Percentiles rank a stretch among this genome's conserved stretches.
Evolutionary conservation across 2,113 vertebrate species (phyloP).

Genomic region (Carassius auratus): DNA sequence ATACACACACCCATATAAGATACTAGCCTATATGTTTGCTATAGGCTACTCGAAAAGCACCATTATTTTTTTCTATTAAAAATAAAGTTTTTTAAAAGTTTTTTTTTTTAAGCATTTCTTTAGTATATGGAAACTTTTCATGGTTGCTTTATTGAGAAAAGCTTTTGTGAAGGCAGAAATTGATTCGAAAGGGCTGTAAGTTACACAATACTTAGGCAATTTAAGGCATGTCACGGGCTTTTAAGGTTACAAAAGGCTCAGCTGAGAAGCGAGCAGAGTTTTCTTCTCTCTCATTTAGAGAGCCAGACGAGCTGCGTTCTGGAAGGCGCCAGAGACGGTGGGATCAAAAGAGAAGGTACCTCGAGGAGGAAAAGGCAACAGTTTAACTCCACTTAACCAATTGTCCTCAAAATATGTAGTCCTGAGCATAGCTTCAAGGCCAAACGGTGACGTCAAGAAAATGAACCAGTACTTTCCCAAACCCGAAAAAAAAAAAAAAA

Average conservation of each 20-base stretch:
- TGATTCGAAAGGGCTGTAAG: conserved; percentile 74
- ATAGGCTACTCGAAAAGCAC: too few relatives aligned
- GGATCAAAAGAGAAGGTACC: conserved; percentile 82
- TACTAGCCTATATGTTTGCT: too few relatives aligned
- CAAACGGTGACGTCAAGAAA: conserved; percentile 59
- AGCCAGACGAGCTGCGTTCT: conserved; percentile 84
- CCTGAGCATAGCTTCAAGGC: conserved; percentile 68
- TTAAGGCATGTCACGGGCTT: conserved; percentile 76
- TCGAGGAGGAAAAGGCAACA: conserved; percentile 79
- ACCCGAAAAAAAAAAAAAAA: not conserved
- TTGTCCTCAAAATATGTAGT: conserved; percentile 78
- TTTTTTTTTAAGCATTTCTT: too few relatives aligned
- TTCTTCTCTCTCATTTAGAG: conserved; percentile 75
- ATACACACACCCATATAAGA: too few relatives aligned
- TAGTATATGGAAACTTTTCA: conserved; percentile 37
- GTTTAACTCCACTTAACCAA: conserved; percentile 81
- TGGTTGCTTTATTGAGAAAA: conserved; percentile 38
- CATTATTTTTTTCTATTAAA: not conserved
- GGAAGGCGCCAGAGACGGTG: conserved; percentile 83
- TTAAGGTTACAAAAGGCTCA: conserved; percentile 73
- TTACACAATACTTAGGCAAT: conserved; percentile 77
- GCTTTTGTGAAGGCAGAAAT: conserved; percentile 59
- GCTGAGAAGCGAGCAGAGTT: conserved; percentile 72
- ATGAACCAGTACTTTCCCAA: conserved; percentile 67
- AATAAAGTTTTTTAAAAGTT: not conserved